A percentile compares a stretch with the other conserved stretches of the same genome.
Evolutionary conservation across 2,888 invertebrate species (phyloP).

Genomic region (Drosophila rubida): DNA sequence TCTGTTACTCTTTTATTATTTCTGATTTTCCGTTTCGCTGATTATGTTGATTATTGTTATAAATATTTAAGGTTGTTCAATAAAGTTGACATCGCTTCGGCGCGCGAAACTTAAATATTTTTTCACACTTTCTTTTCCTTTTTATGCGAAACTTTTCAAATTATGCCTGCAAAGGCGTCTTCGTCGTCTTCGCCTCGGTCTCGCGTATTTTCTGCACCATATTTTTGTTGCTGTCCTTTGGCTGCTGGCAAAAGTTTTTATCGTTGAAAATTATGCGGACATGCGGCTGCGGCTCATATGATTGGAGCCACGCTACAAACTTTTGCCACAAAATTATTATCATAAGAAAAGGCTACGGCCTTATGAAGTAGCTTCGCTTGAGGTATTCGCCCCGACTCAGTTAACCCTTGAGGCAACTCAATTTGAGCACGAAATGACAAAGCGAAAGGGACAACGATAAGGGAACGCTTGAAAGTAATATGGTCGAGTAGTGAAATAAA

Average conservation of each 20-base stretch:
- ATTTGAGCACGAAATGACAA: conserved; percentile 7
- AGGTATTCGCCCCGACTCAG: neutral
- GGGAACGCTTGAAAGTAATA: neutral
- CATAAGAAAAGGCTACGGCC: conserved; percentile 12
- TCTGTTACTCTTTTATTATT: neutral
- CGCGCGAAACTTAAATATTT: conserved; percentile 68
- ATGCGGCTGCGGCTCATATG: conserved; percentile 54
- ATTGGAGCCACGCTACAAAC: conserved; percentile 36
- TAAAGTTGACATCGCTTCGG: conserved; percentile 54
- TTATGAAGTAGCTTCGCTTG: conserved; percentile 16
- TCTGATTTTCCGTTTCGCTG: conserved; percentile 6
- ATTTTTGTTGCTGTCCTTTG: conserved; percentile 12
- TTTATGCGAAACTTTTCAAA: conserved; percentile 69
- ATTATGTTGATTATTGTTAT: conserved; percentile 28
- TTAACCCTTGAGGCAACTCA: conserved; percentile 7
- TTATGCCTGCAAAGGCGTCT: conserved; percentile 45
- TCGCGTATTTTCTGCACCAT: conserved; percentile 25
- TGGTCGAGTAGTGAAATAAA: neutral
- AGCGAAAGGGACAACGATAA: neutral
- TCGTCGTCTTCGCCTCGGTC: too few relatives aligned
- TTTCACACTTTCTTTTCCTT: conserved; percentile 65
- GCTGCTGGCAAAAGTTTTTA: conserved; percentile 65
- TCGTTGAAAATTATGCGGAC: conserved; percentile 68
- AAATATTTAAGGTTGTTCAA: conserved; percentile 46
- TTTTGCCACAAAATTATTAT: conserved; percentile 26